These are phyloP conservation scores for Athripsodes cinereus DNA, from an alignment of 2,888 invertebrate genomes.

Conservation along the genomic window DNA sequence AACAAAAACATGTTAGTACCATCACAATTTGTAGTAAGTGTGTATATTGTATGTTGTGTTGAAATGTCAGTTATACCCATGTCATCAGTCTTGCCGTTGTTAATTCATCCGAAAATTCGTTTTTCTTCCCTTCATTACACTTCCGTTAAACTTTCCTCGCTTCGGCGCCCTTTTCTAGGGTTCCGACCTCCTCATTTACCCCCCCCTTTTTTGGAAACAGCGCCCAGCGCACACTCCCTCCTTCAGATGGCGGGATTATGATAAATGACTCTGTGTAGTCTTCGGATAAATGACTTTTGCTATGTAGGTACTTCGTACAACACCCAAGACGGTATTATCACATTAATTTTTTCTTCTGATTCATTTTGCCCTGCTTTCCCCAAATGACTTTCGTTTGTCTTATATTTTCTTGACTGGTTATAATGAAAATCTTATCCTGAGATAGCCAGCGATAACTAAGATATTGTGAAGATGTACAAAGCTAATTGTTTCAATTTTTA, in stretches of 20 bases:
- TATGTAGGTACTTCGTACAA: too few species aligned
- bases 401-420: too few species aligned
- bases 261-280: conserved; percentile 18
- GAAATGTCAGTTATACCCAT: conserved; percentile 7
- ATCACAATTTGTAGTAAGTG: too few species aligned
- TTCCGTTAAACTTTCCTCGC: conserved; percentile 9
- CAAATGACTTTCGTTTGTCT: too few species aligned
- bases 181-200: background rate
- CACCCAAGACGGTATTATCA: too few species aligned
- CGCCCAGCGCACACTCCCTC: background rate
- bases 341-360: too few species aligned
- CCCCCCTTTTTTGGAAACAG: background rate
- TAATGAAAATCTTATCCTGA: too few species aligned
- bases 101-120: conserved; percentile 26
- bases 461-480: too few species aligned
- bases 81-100: conserved; percentile 26
- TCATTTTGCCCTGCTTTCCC: too few species aligned
- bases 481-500: too few species aligned
- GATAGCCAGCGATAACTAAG: too few species aligned
- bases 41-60: background rate
- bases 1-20: too few species aligned
- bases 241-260: conserved; percentile 22
- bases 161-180: conserved; percentile 3
- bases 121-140: conserved; percentile 25
- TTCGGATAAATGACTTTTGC: conserved; percentile 6